Evolutionary conservation across 1,140 invertebrate genomes (phyloP).

Genomic region (Caenorhabditis inopinata): DNA sequence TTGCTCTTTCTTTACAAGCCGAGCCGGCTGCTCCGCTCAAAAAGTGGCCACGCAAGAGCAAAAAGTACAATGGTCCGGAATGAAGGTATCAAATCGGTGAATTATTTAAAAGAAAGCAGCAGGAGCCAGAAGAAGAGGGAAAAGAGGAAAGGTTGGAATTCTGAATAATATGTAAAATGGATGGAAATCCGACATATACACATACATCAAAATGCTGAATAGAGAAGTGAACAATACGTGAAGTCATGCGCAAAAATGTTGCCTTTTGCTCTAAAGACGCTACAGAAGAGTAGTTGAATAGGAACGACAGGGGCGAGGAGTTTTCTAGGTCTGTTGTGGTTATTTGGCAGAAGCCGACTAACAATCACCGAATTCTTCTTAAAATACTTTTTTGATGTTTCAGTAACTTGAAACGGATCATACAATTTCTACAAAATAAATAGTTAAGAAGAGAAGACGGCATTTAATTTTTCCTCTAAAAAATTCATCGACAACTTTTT

Average conservation of each 20-base stretch:
- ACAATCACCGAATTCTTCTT: too few relatives aligned
- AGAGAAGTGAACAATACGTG: not conserved
- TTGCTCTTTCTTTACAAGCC: not conserved
- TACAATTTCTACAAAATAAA: too few relatives aligned
- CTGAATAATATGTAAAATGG: slow-evolving; percentile 21
- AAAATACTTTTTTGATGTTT: too few relatives aligned
- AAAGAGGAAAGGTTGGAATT: not conserved
- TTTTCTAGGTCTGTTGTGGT: too few relatives aligned
- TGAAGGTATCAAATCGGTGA: slow-evolving; percentile 19
- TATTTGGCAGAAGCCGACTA: too few relatives aligned
- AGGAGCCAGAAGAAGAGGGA: not conserved
- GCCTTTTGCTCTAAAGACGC: not conserved
- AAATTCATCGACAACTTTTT: too few relatives aligned
- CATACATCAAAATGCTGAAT: not conserved
- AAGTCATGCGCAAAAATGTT: slow-evolving; percentile 20
- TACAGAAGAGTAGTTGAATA: not conserved
- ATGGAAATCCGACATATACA: slow-evolving; percentile 11
- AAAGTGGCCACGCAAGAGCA: not conserved
- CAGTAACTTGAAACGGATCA: too few relatives aligned
- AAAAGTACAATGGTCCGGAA: slow-evolving; percentile 24
- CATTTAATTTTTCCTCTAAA: too few relatives aligned
- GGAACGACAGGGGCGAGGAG: too few relatives aligned
- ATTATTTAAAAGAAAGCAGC: not conserved
- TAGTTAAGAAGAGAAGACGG: too few relatives aligned
- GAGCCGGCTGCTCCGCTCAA: not conserved